Evolutionary conservation across 1,140 invertebrate species (phyloP).

Genomic region (Chironomus striatipennis): DNA sequence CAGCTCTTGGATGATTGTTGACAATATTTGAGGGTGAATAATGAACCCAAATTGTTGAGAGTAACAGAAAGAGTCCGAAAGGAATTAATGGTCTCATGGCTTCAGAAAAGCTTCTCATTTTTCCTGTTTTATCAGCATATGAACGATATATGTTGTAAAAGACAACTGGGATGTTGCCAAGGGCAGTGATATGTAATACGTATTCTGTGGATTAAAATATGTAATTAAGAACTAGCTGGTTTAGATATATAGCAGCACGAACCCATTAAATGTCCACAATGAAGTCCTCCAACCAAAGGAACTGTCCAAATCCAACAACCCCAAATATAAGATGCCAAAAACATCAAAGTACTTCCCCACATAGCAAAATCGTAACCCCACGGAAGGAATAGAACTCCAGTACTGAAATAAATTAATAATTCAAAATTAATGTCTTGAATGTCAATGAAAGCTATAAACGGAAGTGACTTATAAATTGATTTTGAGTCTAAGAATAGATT

Average conservation of each 20-base stretch:
- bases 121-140: conserved; percentile 71
- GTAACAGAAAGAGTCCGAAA: conserved; percentile 58
- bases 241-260: too few relatives aligned
- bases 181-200: conserved; percentile 72
- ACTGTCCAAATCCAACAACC: conserved; percentile 80
- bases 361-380: conserved; percentile 91
- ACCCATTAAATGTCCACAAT: conserved; percentile 60
- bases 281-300: conserved; percentile 54
- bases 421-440: too few relatives aligned
- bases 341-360: conserved; percentile 36
- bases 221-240: too few relatives aligned
- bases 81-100: conserved; percentile 78
- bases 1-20: conserved; percentile 68
- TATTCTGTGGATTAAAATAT: conserved; percentile 46
- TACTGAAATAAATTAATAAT: conserved; percentile 38
- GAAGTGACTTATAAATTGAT: too few relatives aligned
- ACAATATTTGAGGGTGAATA: conserved; percentile 69
- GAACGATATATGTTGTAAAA: conserved; percentile 82
- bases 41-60: conserved; percentile 70
- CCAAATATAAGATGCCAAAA: conserved; percentile 43
- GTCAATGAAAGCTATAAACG: too few relatives aligned
- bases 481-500: too few relatives aligned
- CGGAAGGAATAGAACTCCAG: conserved; percentile 86
- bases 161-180: conserved; percentile 77
- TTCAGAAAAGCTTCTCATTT: conserved; percentile 65